Conservation (phyloP, 2,113 vertebrate species). For the Egretta garzetta region DNA sequence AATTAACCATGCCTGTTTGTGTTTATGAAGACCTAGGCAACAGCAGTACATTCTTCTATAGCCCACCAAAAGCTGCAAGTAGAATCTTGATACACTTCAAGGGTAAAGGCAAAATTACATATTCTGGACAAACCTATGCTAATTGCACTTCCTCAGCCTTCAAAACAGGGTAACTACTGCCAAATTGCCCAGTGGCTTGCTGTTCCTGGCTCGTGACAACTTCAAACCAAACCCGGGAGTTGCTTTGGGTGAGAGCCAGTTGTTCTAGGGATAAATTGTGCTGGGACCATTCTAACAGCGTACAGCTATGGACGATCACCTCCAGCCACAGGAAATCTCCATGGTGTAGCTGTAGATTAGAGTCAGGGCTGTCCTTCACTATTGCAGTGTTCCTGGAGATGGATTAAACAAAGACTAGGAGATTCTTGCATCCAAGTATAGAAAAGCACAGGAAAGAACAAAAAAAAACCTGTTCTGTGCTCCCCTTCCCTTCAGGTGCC, state of each 20-base stretch:
- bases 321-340: neutral
- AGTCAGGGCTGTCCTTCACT: neutral
- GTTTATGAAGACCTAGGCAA: neutral
- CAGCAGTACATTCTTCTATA: neutral
- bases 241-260: neutral
- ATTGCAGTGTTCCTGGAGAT: neutral
- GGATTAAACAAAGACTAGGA: neutral
- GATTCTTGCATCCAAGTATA: neutral
- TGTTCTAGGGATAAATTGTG: neutral
- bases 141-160: neutral
- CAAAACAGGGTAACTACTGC: neutral
- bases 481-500: neutral
- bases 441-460: neutral
- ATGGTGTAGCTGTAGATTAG: neutral
- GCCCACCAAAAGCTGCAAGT: neutral
- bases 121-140: neutral
- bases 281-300: neutral
- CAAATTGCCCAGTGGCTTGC: neutral
- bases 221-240: neutral
- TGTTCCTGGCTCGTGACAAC: neutral
- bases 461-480: neutral
- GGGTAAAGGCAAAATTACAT: neutral
- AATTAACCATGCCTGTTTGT: neutral
- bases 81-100: neutral
- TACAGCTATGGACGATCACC: neutral